Evolutionary conservation across 2,888 invertebrate genomes (phyloP), one percentile per base, ranked within the genome.

Genomic region (Brachypterus glaber): DNA sequence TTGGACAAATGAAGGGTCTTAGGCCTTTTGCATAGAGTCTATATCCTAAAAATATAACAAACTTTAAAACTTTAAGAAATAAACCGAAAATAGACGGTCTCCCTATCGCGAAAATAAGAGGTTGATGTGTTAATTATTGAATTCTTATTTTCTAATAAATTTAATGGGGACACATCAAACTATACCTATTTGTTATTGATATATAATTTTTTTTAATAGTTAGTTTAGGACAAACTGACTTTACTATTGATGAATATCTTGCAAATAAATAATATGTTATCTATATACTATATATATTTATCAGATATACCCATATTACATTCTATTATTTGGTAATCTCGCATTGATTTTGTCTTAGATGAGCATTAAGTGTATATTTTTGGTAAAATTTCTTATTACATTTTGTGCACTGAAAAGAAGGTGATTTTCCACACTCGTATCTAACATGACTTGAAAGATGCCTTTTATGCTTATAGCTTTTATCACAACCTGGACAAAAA

Each of bases 351-450:
- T 46, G 45, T 12, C 48, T 27, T 11, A 48, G 29, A 35, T 53
- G 53, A 21, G 48, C 50, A 24, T 50, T 49, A 15, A 53, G 36
- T 3, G 47, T 50, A 29, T 51, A 51, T 29, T 48, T 48, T 44
- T 62, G 60, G 40, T 52, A 59, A 45, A 60, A 61, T 44, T 51
- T 54, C 42, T 49, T 53, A 12, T 44, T 38, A 43, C 70, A 71
- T 33, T 60, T 51, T 1, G 50, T 44, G 44, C 72, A 71, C 16
- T 59, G 53, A 48, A 66, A 69, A 30, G 62, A 59, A 1, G 66
- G 70, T 39, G 65, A 64, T 48, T 71, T 70, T 30, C 70, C 67
- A 46, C 72, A 71, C 49, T 71, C 70, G 37, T 49, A 51, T 13
- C 44, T 46, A 30, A 48, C 21, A 30, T 52, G 52, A 34, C 50